Evolutionary conservation across 2,797 vertebrate species (phyloP).

Genomic region (Chrysocyon brachyurus): DNA sequence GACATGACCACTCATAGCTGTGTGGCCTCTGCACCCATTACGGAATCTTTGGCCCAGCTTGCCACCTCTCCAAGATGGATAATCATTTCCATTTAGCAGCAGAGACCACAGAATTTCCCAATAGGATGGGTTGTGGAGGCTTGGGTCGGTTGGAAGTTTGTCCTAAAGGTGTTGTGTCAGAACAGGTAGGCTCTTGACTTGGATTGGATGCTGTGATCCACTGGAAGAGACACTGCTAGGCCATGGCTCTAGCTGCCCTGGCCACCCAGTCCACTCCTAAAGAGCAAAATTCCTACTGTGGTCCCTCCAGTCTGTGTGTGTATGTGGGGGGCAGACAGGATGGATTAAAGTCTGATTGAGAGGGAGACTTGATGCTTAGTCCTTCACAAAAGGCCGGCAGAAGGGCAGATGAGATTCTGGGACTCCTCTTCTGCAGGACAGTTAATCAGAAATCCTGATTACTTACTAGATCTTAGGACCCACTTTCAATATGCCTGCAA

Average conservation of each 20-base stretch:
- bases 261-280: background rate
- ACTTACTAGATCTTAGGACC: background rate
- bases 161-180: background rate
- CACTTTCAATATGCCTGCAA: background rate
- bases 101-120: background rate
- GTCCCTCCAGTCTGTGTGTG: background rate
- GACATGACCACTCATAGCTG: background rate
- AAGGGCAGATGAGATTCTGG: background rate
- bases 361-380: background rate
- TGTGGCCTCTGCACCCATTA: background rate
- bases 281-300: background rate
- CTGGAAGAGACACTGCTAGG: background rate
- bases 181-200: background rate
- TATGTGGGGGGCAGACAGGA: background rate
- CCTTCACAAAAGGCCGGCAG: background rate
- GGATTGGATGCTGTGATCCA: too few relatives aligned
- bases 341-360: background rate
- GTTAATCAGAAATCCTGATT: background rate
- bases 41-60: background rate
- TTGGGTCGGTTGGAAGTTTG: background rate
- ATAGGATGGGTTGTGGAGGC: background rate
- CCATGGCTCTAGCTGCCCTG: accelerated
- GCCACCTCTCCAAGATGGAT: background rate
- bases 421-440: background rate
- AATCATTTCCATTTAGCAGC: background rate